Base-by-base conservation (phyloP, 2,888 invertebrate species). In the Nymphalis polychloros region DNA sequence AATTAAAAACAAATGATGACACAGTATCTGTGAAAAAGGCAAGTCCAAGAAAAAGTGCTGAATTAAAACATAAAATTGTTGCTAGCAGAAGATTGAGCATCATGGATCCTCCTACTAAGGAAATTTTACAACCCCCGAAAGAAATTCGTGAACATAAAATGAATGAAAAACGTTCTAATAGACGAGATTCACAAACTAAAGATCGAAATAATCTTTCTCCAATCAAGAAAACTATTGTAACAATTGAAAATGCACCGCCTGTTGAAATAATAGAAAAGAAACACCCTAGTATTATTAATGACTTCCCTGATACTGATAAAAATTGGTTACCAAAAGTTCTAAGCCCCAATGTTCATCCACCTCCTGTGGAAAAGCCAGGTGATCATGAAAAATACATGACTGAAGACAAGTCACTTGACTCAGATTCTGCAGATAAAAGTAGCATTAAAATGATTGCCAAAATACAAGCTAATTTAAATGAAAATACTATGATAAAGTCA, bases 401-500 rank as follows among this genome's bases (percentile, higher is more conserved):
- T 20, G 92, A 92, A 76, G 89, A 92, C 73, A 90, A 90, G 75
- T 85, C 86, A 35, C 79, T 89, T 68, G 91, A 91, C 71, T 87
- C 86, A 5, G 92, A 92, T 70, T 86, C 83, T 48, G 79, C 88
- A 1, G 92, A 92, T 70, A 92, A 90, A 72, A 89, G 84, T 67
- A 90, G 92, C 70, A 86, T 88, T 27, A 91, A 87, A 78, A 90
- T 91, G 88, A 90, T 92, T 62, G 92, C 92, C 31, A 92, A 91
- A 77, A 92, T 92, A 74, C 92, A 92, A 79, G 92, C 92, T 16
- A 92, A 86, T 73, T 80, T 92, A 2, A 92, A 91, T 74, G 92
- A 92, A 80, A 92, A 92, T 69, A 92, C 90, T 1, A 90, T 93
- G 90, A 92, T 93, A 52, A 93, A 92, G 77, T 93, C 93, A 55